Evolutionary conservation across 2,888 invertebrate genomes (phyloP).

Genomic region (Griposia aprilina): DNA sequence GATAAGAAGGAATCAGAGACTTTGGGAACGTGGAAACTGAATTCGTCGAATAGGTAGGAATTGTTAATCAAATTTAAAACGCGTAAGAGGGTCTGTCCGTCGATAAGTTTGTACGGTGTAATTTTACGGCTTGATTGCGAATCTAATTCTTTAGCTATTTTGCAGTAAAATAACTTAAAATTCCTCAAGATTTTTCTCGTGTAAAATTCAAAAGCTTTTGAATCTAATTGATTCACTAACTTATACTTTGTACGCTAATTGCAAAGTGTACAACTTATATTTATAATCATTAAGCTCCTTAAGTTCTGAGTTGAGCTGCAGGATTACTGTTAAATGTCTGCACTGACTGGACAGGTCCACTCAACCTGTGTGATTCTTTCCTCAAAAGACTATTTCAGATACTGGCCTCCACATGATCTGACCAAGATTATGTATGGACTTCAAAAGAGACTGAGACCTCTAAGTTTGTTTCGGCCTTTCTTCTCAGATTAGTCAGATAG

Average conservation of each 20-base stretch:
- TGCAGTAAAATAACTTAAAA: not conserved
- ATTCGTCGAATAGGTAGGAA: not conserved
- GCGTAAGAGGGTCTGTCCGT: too few species aligned
- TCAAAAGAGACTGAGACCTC: too few species aligned
- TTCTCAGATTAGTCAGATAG: too few species aligned
- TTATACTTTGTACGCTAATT: not conserved
- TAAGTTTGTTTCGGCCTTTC: too few species aligned
- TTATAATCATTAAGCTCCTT: not conserved
- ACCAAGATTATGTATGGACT: too few species aligned
- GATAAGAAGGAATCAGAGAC: constrained; percentile 27
- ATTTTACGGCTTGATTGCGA: too few species aligned
- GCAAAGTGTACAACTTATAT: not conserved
- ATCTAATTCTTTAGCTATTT: not conserved
- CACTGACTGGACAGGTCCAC: too few species aligned
- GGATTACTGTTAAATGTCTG: too few species aligned
- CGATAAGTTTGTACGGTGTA: not conserved
- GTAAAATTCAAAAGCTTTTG: not conserved
- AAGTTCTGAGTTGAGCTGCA: too few species aligned
- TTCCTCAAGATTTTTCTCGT: not conserved
- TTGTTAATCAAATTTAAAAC: not conserved
- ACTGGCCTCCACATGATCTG: too few species aligned
- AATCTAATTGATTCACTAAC: not conserved
- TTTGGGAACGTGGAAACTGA: constrained; percentile 9
- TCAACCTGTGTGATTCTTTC: too few species aligned
- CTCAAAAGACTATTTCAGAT: too few species aligned